Evolutionary conservation across 2,797 vertebrate species (phyloP).

Genomic region (Halcyon chelicuti): DNA sequence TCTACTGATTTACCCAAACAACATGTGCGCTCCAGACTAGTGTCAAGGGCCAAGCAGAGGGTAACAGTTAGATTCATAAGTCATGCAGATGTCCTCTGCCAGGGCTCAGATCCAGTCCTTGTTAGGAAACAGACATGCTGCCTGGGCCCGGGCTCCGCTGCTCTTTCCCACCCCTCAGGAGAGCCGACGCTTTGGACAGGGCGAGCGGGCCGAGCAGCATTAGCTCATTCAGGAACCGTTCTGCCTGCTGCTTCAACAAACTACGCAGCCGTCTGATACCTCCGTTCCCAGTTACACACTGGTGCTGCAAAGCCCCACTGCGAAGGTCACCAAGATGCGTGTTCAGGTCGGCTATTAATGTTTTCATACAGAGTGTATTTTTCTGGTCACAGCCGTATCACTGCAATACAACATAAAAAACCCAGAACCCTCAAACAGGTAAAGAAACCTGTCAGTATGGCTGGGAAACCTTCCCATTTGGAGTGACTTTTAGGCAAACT

Average conservation of each 20-base stretch:
- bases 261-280: accelerated
- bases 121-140: slow-evolving; percentile 38
- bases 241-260: not conserved
- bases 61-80: not conserved
- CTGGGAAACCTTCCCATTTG: not conserved
- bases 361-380: not conserved
- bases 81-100: not conserved
- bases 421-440: not conserved
- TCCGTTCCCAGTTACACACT: not conserved
- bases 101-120: slow-evolving; percentile 60
- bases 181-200: not conserved
- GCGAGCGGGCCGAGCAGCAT: not conserved
- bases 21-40: slow-evolving; percentile 5
- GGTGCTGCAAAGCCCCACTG: not conserved
- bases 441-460: not conserved
- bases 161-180: not conserved
- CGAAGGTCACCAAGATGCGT: not conserved
- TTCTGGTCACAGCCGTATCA: accelerated
- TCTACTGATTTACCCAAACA: slow-evolving; percentile 23
- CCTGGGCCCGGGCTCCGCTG: not conserved
- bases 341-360: not conserved
- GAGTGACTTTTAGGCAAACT: not conserved
- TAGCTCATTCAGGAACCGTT: not conserved
- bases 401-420: not conserved
- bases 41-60: slow-evolving; percentile 42